Conservation (phyloP, 2,113 vertebrate genomes). For the Phrynocephalus versicolor region DNA sequence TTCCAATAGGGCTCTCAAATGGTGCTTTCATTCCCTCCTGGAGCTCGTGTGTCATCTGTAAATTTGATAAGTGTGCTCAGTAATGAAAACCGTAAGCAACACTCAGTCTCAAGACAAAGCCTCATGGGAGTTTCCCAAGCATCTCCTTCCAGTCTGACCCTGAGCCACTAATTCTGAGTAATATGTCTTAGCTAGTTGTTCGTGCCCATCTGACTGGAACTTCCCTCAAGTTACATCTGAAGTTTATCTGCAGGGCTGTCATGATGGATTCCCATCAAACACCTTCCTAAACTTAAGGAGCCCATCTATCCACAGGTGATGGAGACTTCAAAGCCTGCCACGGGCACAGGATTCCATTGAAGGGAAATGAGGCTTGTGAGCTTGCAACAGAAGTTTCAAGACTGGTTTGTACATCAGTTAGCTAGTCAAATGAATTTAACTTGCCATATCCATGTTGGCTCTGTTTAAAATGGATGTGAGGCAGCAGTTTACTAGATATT, state of each 20-base stretch:
- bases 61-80: neutral
- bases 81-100: neutral
- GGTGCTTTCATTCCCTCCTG: neutral
- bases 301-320: neutral
- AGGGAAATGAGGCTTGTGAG: neutral
- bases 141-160: neutral
- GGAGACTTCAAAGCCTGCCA: neutral
- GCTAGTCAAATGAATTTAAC: neutral
- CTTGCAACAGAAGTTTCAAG: neutral
- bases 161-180: constrained; percentile 11
- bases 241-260: neutral
- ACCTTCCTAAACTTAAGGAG: neutral
- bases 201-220: neutral
- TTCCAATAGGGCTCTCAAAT: neutral
- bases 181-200: neutral
- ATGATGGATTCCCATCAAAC: neutral
- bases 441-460: neutral
- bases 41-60: neutral
- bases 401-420: neutral
- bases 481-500: neutral
- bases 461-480: neutral
- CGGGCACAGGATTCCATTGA: neutral
- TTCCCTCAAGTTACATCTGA: constrained; percentile 1
- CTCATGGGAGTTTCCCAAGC: neutral
- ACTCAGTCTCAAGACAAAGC: neutral